Evolutionary conservation across 1,140 invertebrate genomes (phyloP).

Genomic region (Chionoecetes opilio): DNA sequence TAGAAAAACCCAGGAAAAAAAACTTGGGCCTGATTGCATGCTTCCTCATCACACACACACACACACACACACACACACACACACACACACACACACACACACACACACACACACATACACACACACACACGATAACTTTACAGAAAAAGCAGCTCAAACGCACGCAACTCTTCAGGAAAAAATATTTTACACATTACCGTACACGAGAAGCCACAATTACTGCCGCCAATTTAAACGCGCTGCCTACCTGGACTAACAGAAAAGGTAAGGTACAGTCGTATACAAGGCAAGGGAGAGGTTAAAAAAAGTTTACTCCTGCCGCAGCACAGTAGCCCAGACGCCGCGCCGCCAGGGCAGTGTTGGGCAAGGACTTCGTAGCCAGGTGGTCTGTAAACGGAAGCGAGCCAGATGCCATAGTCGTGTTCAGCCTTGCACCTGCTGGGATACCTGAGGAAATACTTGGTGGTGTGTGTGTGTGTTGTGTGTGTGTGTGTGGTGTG

Average conservation of each 20-base stretch:
- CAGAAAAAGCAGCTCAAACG: not conserved
- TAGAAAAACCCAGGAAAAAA: not conserved
- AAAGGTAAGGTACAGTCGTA: not conserved
- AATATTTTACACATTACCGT: not conserved
- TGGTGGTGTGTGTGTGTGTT: not conserved
- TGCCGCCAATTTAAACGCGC: not conserved
- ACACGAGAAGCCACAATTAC: not conserved
- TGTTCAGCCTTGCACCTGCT: not conserved
- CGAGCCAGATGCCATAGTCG: not conserved
- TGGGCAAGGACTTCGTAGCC: not conserved
- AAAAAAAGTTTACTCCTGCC: not conserved
- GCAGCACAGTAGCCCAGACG: not conserved
- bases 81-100: not conserved
- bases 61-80: conserved; percentile 27
- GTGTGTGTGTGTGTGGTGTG: conserved; percentile 16
- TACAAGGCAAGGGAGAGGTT: too few relatives aligned
- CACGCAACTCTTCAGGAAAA: not conserved
- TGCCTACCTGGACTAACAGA: not conserved
- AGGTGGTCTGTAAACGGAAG: not conserved
- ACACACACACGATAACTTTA: not conserved
- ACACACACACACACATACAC: not conserved
- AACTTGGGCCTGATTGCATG: not conserved
- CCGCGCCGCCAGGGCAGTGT: not conserved
- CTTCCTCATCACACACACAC: conserved; percentile 17
- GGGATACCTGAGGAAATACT: not conserved